These are phyloP conservation scores for Drosophila paranaensis DNA, from an alignment of 2,888 invertebrate species.

Conservation along the genomic window DNA sequence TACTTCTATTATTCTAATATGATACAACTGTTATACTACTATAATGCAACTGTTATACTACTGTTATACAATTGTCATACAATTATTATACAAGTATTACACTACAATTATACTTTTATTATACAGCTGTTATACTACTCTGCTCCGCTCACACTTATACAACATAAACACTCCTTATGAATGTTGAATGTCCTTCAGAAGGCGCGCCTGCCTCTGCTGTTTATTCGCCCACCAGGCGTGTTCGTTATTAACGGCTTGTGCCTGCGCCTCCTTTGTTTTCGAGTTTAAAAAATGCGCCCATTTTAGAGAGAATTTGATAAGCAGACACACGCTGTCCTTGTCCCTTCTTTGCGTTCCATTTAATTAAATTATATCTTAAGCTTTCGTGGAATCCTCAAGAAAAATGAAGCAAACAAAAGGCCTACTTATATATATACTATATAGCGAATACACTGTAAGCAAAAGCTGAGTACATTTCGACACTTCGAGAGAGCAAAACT, in stretches of 20 bases:
- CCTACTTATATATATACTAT: background rate
- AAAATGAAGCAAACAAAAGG: constrained; percentile 8
- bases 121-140: background rate
- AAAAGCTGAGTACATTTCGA: too few species aligned
- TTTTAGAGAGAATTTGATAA: constrained; percentile 14
- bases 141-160: background rate
- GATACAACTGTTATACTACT: too few species aligned
- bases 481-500: too few species aligned
- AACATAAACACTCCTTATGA: background rate
- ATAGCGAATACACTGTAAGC: background rate
- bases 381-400: constrained; percentile 8
- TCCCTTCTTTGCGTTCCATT: background rate
- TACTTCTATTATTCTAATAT: too few species aligned
- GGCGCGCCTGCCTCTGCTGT: background rate
- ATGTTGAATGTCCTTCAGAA: background rate
- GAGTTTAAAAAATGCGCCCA: constrained; percentile 4
- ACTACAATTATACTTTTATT: background rate
- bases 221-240: background rate
- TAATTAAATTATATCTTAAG: constrained; percentile 10
- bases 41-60: too few species aligned
- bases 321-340: constrained; percentile 7
- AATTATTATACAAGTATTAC: too few species aligned
- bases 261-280: constrained; percentile 2
- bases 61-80: too few species aligned
- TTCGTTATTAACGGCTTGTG: background rate